Evolutionary conservation across 2,113 vertebrate genomes (phyloP), one percentile per base, ranked within the genome.

Genomic region (Astatotilapia flaviijosephi): DNA sequence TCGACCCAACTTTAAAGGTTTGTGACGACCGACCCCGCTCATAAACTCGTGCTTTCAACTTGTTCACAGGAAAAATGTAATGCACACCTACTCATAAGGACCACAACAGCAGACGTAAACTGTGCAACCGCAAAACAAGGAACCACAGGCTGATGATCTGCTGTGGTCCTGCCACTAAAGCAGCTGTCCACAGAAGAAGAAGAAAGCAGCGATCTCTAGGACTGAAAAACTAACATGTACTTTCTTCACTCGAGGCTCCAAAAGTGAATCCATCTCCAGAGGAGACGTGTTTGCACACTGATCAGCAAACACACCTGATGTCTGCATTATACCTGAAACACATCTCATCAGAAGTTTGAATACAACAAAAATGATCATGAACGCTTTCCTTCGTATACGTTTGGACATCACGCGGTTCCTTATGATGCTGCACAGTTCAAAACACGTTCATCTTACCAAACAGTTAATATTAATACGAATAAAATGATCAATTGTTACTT

Each of bases 141-240:
- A 12, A 35, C 31, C 23, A 3, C 26, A 10, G 1, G 56, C 56
- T n/a, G 31, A 11, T 35, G 58, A 33, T 19, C 60, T 12, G 17
- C 60, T 60, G 26, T 2, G 3, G 28, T 17, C 8, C 5, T 31
- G 28, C 58, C 15, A 3, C 3, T 33, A 62, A 62, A 33, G 58
- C 58, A 62, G 58, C 58, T 14, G 62, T 31, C 17, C 28, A 62
- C 17, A 65, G 31, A 37, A 11, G 58, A 58, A 58, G 58, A 65
- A 40, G 31, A n/a, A 21, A 68, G 62, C 33, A 13, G 33, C 3
- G 11, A 68, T 0, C 62, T 68, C 2, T n/a, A 13, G 2, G 60
- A 21, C 33, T 68, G 19, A 40, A 21, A 40, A 21, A 0, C 35
- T 8, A 68, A 40, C 35, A 0, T 13, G 35, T 11, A 40, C 33